Evolutionary conservation across 2,113 vertebrate genomes (phyloP), one percentile per base, ranked within the genome.

Genomic region (Colius striatus): DNA sequence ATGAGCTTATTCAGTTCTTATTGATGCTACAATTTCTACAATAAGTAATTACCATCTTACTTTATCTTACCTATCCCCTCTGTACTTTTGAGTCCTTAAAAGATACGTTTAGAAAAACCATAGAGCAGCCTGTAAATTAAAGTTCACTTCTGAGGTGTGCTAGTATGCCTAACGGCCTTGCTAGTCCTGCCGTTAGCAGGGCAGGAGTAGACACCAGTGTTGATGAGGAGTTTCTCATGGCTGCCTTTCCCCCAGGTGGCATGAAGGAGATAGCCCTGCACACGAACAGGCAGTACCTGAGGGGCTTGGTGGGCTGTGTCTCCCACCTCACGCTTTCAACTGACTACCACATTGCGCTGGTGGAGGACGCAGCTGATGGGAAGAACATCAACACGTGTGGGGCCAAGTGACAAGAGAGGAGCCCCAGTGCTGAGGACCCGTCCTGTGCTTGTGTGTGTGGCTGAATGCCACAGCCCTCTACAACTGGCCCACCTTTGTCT

Each of bases 341-440:
- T 0, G 99, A 99, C 96, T 99, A 98, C 93, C 99, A 99, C 95
- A 87, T 99, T 87, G 98, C 99, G 0, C 98, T 99, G 77, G 99
- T 99, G 95, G 99, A 99, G 95, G 99, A 99, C 2, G 99, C 99
- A 0, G 73, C 97, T 1, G 98, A 99, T 2, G 99, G 99, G 88
- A 99, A 99, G 97, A 99, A 99, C 98, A 99, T 99, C 97, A 99
- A 99, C 92, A 99, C 97, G 1, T 99, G 98, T 75, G 98, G 98
- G 98, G 97, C 98, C 78, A 99, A 98, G 97, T 99, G 98, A 97
- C 87, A 80, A 51, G 85, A 82, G 76, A 81, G 65, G 91, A 66
- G 36, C 90, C 75, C 76, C 3, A 26, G 54, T 48, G 47, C 66
- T 4, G 96, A 96, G 93, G 92, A 76, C 50, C 61, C 0, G 0